Conservation (phyloP, 2,888 invertebrate species). For the Zygothrica quintamaculata region DNA sequence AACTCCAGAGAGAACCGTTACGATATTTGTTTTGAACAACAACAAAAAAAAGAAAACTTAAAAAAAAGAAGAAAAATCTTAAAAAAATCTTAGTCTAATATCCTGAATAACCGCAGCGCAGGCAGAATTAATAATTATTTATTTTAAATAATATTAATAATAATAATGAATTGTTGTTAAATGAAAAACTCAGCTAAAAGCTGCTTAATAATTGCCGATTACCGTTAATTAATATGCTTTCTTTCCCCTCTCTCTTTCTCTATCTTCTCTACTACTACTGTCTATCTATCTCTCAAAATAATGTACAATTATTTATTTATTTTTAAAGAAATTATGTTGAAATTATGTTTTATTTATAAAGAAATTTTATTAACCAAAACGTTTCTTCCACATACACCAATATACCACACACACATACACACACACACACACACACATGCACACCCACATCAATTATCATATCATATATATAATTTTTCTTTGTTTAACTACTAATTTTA, state of each 20-base stretch:
- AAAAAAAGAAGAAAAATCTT: conserved; percentile 21
- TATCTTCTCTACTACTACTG: too few species aligned
- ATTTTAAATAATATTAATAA: conserved; percentile 53
- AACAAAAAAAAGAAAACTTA: neutral
- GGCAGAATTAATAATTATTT: conserved; percentile 55
- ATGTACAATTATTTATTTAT: conserved; percentile 78
- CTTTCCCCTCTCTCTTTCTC: too few species aligned
- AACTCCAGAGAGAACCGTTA: conserved; percentile 43
- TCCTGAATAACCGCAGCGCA: conserved; percentile 41
- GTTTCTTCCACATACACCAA: conserved; percentile 41
- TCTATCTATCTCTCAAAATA: too few species aligned
- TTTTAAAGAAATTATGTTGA: conserved; percentile 75
- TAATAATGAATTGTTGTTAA: conserved; percentile 76
- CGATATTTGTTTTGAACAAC: conserved; percentile 47
- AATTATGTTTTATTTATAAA: conserved; percentile 73
- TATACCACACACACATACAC: conserved; percentile 29
- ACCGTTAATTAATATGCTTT: conserved; percentile 61
- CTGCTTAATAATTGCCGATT: conserved; percentile 50
- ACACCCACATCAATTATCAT: conserved; percentile 41
- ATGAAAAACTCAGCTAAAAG: conserved; percentile 14
- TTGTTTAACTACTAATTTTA: conserved; percentile 77
- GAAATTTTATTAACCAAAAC: conserved; percentile 48
- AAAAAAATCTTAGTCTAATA: conserved; percentile 63
- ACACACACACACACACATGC: conserved; percentile 41
- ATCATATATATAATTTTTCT: conserved; percentile 49